Evolutionary conservation across 2,797 vertebrate species (phyloP), one percentile per base, ranked within the genome.

Genomic region (Philypnodon macrostomus): DNA sequence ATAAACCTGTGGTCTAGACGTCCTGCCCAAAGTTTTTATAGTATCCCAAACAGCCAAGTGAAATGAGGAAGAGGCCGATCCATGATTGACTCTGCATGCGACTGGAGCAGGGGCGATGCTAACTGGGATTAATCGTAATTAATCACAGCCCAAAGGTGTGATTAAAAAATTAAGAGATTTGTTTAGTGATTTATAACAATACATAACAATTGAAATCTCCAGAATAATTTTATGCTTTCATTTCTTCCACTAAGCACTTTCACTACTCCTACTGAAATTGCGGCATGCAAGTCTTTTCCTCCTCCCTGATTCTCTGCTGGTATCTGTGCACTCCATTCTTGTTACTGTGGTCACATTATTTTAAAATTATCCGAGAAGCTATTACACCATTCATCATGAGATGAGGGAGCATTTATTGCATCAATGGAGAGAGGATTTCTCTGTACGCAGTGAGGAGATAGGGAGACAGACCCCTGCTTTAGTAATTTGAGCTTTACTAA

Each of bases 311-410:
- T 32, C 11, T 0, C 10, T 15, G 13, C 26, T 30, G 21, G 17
- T 31, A 33, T 54, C 24, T 8, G 44, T 10, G 18, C 48, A 17
- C 19, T 39, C 15, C 32, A 31, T 40, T 48, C 34, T 15, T 44
- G 34, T 38, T 54, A 55, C 44, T 33, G 33, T 18, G 21, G 13
- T n/a, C 46, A 35, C 45, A 47, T 63, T 59, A 41, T 49, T 69
- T 63, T 60, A 36, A 40, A 67, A 67, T 74, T 29, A 59, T 53
- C 58, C 56, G 48, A 56, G 68, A 66, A 60, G 53, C 35, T 52
- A 53, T 56, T 56, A 54, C 2, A 24, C 24, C 14, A 53, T 53
- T 63, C 34, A 52, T 53, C 27, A 45, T 49, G 27, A 64, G 55
- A 68, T 47, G 33, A 2, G 0, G 37, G 18, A 52, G 21, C 45